phyloP scores from a whole-genome alignment of 2,113 vertebrate genomes.

The Anoura caudifer region DNA sequence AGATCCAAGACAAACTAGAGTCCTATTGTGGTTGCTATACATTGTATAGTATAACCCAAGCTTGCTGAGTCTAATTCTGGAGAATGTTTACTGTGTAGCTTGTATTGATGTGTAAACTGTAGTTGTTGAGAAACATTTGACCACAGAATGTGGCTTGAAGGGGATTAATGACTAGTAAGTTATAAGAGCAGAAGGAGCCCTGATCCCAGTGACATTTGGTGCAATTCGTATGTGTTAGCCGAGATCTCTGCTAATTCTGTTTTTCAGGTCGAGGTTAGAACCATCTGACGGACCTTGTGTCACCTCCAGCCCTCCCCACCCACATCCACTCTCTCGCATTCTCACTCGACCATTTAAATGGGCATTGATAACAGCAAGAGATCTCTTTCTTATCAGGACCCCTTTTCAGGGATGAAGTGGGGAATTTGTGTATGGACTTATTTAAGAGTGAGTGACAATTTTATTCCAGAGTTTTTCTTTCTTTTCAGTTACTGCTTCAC shows the following conservation, averaged over 20 bases:
- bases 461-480: background rate
- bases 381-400: background rate
- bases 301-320: background rate
- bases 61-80: background rate
- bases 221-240: background rate
- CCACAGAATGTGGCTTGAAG: background rate
- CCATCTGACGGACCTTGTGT: background rate
- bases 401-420: background rate
- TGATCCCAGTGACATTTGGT: background rate
- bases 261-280: background rate
- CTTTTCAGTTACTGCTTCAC: background rate
- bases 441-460: background rate
- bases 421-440: background rate
- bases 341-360: background rate
- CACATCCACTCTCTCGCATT: background rate
- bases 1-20: background rate
- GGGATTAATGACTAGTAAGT: background rate
- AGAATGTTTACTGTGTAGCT: background rate
- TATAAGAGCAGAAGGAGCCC: background rate
- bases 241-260: background rate
- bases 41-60: background rate
- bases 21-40: background rate
- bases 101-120: background rate
- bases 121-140: background rate
- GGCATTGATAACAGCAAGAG: background rate